Base-by-base conservation (phyloP, 2,113 vertebrate species). In the Aegithalos caudatus region DNA sequence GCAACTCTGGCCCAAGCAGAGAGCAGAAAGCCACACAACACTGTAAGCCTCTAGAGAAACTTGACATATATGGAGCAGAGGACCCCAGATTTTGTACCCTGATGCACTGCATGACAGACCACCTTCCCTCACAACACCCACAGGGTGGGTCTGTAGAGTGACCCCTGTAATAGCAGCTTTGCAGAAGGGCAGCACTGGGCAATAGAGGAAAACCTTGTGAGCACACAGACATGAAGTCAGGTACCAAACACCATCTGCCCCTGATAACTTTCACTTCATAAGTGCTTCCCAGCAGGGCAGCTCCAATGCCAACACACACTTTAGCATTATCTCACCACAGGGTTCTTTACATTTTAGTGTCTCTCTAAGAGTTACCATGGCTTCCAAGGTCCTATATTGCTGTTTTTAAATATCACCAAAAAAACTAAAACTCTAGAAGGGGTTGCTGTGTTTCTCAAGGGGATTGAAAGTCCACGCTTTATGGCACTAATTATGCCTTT, bases 351-450 rank as follows among this genome's bases (percentile, higher is more conserved):
- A 10, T 85, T 87, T 58, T 19, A 69, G 5, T 29, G 47, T 38
- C 50, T 65, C 62, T 66, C 25, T 50, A 50, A 82, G 51, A 57
- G 44, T 97, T 94, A 54, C 81, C 45, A 81, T 72, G 54, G 56
- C 91, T 96, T 94, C 90, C 71, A 92, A 25, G 7, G 82, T 76
- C 86, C 51, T 81, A 37, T 35, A 60, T 29, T 64, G 40, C 56
- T 78, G 50, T 38, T 86, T 87, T 88, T 70, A 94, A 92, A 91
- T 77, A 91, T 88, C 38, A 88, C 81, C 33, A 24, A 78, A 47
- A 92, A 42, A 81, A 37, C 66, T 72, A 73, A 84, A 91, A 88
- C 70, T 61, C 64, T 50, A 20, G 38, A 66, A 81, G n/a, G 60
- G 31, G 15, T 57, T 58, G 33, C 16, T 51, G 23, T 83, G 83